Base-by-base conservation (phyloP, 2,113 vertebrate genomes). In the Hepsetus odoe region DNA sequence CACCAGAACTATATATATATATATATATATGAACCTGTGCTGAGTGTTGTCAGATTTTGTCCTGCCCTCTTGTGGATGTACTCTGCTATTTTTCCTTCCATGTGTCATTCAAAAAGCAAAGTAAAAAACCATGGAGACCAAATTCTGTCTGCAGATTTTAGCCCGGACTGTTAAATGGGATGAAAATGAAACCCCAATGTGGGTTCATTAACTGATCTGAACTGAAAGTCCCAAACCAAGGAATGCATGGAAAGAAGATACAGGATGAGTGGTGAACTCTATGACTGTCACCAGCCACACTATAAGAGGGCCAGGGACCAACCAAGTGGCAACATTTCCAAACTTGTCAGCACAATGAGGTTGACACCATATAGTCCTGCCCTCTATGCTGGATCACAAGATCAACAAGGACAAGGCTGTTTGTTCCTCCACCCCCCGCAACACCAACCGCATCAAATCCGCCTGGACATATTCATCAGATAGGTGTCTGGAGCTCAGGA, bases 291-390 rank as follows among this genome's bases (percentile, higher is more conserved):
- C 76, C 72, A 62, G 53, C 76, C 77, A 40, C 61, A 78, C 80
- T 77, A 65, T 61, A 38, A 66, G 75, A 76, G 85, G 77, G 86
- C 88, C 90, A 88, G 84, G 85, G 88, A 80, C 74, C 61, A 38
- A 28, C 24, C 64, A 58, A 89, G 90, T 80, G 53, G 84, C 87
- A 86, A 91, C 90, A 91, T 90, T 89, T 92, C 90, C 85, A 91
- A 89, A 92, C 87, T 87, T 92, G 90, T 91, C 89, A 92, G 87
- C 88, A 86, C 84, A 81, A 79, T 87, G 85, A 87, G 90, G 88
- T 90, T 91, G 92, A 92, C 89, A 87, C 65, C 87, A 80, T 82
- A 80, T 82, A 80, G 88, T 86, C 89, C 91, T 91, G 90, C 90
- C 89, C 91, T 92, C 87, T 86, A 68, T 77, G 78, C 87, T 83